Evolutionary conservation across 2,797 vertebrate genomes (phyloP).

Genomic region (Gymnoscopelus braueri): DNA sequence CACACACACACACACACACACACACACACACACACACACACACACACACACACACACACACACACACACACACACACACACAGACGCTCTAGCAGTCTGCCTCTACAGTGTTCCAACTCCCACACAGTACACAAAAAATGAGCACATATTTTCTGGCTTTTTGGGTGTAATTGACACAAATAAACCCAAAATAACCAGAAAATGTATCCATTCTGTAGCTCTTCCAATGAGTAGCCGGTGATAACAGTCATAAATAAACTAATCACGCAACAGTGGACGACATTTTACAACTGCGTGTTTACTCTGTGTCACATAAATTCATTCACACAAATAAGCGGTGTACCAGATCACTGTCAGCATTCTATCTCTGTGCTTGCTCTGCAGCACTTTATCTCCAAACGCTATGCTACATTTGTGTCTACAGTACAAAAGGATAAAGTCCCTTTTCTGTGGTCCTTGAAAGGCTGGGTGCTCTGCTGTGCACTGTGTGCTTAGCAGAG

Average conservation of each 20-base stretch:
- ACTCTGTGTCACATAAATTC: constrained; percentile 51
- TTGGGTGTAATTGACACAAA: constrained; percentile 71
- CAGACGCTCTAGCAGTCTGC: constrained; percentile 23
- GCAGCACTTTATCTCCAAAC: constrained; percentile 51
- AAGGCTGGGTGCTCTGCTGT: constrained; percentile 43
- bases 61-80: constrained; percentile 2
- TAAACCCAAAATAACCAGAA: constrained; percentile 62
- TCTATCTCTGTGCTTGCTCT: constrained; percentile 41
- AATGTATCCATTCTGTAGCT: constrained; percentile 55
- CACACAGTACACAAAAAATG: constrained; percentile 66
- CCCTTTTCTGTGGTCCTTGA: constrained; percentile 37
- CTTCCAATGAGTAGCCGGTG: constrained; percentile 49
- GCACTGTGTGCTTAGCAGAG: constrained; percentile 40
- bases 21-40: constrained; percentile 16
- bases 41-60: constrained; percentile 13
- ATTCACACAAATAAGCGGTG: constrained; percentile 61
- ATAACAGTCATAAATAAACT: constrained; percentile 63
- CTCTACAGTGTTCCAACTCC: constrained; percentile 64
- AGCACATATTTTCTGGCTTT: constrained; percentile 55
- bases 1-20: constrained; percentile 32
- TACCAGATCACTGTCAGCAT: constrained; percentile 52
- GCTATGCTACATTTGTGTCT: constrained; percentile 47
- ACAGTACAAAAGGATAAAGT: constrained; percentile 65
- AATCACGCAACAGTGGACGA: constrained; percentile 60
- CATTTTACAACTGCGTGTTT: constrained; percentile 26